These are phyloP conservation scores for Sinocyclocheilus grahami DNA, from an alignment of 2,113 vertebrate genomes.

Conservation along the genomic window DNA sequence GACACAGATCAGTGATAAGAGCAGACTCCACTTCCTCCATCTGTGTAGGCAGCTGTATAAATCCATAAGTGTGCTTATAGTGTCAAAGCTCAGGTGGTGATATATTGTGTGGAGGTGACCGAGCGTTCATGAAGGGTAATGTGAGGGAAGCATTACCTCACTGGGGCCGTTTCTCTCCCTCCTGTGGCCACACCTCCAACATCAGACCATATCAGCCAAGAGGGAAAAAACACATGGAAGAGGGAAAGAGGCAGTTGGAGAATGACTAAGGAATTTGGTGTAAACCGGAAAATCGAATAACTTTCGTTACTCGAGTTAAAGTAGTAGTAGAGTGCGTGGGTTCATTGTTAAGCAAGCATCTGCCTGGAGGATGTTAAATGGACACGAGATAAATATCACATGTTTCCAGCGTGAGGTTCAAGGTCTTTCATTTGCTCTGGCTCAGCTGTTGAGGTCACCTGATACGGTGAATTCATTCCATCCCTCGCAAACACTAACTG, in stretches of 20 bases:
- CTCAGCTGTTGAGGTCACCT: constrained; percentile 9
- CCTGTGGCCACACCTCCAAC: constrained; percentile 65
- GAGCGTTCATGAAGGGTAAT: background rate
- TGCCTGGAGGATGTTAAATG: background rate
- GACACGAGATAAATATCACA: constrained; percentile 21
- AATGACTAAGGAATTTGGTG: background rate
- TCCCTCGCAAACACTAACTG: background rate
- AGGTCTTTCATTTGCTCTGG: constrained; percentile 1
- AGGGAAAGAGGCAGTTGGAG: background rate
- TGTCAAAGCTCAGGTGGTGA: background rate
- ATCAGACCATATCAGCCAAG: constrained; percentile 71
- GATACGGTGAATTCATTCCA: background rate
- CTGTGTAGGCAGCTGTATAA: background rate
- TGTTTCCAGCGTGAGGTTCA: constrained; percentile 39
- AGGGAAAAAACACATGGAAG: constrained; percentile 32
- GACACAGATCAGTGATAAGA: constrained; percentile 48
- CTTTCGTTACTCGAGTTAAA: too few relatives aligned
- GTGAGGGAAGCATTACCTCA: constrained; percentile 16
- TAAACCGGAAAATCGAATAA: too few relatives aligned
- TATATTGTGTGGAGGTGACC: background rate
- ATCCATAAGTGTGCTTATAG: background rate
- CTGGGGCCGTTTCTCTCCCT: constrained; percentile 46
- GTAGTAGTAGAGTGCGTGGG: background rate
- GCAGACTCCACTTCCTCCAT: background rate
- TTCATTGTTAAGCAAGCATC: background rate